Evolutionary conservation across 2,888 invertebrate genomes (phyloP).

Genomic region (Crossocerus cetratus): DNA sequence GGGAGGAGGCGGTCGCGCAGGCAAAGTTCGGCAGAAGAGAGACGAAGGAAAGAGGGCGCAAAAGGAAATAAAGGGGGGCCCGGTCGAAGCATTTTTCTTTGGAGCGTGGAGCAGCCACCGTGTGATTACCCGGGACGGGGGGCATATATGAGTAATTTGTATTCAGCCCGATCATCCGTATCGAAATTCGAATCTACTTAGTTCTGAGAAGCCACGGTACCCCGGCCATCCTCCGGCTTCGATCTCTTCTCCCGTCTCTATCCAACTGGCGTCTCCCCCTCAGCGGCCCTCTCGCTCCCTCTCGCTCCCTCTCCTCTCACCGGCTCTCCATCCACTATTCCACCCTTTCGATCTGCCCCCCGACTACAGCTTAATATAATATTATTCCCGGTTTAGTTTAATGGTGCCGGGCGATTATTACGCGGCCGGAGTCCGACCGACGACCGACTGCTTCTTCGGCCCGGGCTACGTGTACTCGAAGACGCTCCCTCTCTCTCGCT

Average conservation of each 20-base stretch:
- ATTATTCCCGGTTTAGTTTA: slow-evolving; percentile 77
- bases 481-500: slow-evolving; percentile 17
- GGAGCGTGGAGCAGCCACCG: slow-evolving; percentile 74
- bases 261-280: not conserved
- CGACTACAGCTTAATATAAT: slow-evolving; percentile 75
- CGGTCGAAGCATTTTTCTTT: slow-evolving; percentile 70
- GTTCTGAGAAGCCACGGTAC: slow-evolving; percentile 75
- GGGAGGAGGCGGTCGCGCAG: slow-evolving; percentile 16
- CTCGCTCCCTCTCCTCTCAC: slow-evolving; percentile 29
- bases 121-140: slow-evolving; percentile 74
- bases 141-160: slow-evolving; percentile 77
- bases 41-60: slow-evolving; percentile 35
- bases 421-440: slow-evolving; percentile 68
- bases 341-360: slow-evolving; percentile 54
- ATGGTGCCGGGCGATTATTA: slow-evolving; percentile 77
- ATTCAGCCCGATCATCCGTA: slow-evolving; percentile 78
- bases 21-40: slow-evolving; percentile 13
- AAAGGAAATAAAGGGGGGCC: slow-evolving; percentile 62
- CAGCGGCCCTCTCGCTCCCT: slow-evolving; percentile 24
- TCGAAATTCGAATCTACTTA: slow-evolving; percentile 78
- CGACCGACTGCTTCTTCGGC: slow-evolving; percentile 62
- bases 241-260: slow-evolving; percentile 47
- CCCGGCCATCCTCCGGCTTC: slow-evolving; percentile 53
- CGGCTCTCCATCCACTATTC: slow-evolving; percentile 54
- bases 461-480: slow-evolving; percentile 57